These are phyloP conservation scores for Dendrolimus houi DNA, from an alignment of 2,888 invertebrate genomes.

Conservation along the genomic window DNA sequence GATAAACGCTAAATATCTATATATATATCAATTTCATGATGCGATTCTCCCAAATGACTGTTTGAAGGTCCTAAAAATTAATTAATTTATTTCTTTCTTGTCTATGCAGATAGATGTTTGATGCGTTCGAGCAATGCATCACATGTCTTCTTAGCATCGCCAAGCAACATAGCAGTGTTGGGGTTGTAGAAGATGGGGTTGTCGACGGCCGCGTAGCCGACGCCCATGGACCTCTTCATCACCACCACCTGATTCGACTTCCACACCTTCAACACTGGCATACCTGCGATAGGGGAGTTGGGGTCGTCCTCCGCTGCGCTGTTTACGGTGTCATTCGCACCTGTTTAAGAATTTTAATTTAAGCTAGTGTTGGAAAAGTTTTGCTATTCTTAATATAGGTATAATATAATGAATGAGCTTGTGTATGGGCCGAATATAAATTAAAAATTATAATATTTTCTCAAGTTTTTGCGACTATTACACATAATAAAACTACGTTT, in stretches of 20 bases:
- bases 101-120: conserved; percentile 48
- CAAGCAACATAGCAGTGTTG: conserved; percentile 91
- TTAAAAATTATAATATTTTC: no score
- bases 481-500: no score
- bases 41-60: no score
- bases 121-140: conserved; percentile 86
- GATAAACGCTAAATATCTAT: no score
- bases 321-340: conserved; percentile 95
- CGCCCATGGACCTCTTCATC: conserved; percentile 92
- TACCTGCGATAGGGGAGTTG: conserved; percentile 93
- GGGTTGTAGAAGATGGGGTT: conserved; percentile 95
- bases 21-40: no score
- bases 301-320: conserved; percentile 94
- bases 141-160: conserved; percentile 94
- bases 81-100: no score
- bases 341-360: conserved; percentile 19
- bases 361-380: no score
- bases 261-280: conserved; percentile 95
- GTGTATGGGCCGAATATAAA: no score
- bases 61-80: no score
- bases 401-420: no score
- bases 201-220: conserved; percentile 94
- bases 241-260: conserved; percentile 91
- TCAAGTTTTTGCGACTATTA: no score
- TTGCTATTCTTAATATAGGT: no score